Percentiles rank a stretch among this genome's conserved stretches.
Conservation (phyloP, 2,888 invertebrate genomes). For the Candidula unifasciata region DNA sequence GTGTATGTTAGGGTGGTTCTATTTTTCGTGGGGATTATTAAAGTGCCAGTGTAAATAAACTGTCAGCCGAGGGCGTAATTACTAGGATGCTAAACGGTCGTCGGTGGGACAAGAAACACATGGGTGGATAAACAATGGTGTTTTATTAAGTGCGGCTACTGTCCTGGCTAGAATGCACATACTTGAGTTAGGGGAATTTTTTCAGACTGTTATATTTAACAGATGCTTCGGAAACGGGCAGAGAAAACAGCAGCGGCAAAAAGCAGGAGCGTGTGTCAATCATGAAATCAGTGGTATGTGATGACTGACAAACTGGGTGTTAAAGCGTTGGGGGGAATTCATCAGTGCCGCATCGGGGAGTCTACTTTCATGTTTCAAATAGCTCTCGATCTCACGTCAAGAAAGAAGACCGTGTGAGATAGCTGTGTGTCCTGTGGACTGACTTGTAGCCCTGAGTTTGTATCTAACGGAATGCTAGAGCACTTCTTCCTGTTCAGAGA, state of each 20-base stretch:
- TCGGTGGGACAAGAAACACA: conserved; percentile 40
- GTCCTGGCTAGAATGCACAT: neutral
- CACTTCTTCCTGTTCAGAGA: too few relatives aligned
- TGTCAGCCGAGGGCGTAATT: conserved; percentile 44
- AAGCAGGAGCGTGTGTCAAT: neutral
- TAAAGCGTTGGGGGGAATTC: neutral
- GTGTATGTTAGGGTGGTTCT: conserved; percentile 37
- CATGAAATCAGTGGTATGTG: conserved; percentile 6
- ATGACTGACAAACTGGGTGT: neutral
- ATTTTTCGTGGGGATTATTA: conserved; percentile 46
- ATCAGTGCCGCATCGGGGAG: neutral
- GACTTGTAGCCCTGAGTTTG: too few relatives aligned
- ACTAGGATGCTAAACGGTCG: conserved; percentile 40
- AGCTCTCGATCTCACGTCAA: too few relatives aligned
- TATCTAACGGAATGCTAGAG: too few relatives aligned
- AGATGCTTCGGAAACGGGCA: neutral
- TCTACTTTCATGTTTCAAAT: neutral
- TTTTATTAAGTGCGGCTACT: conserved; percentile 6
- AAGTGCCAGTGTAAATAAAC: conserved; percentile 48
- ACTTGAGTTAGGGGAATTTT: neutral
- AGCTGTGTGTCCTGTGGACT: too few relatives aligned
- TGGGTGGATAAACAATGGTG: conserved; percentile 44
- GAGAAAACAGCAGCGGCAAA: neutral
- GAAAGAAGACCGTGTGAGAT: too few relatives aligned
- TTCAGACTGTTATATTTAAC: conserved; percentile 14